Base-by-base conservation (phyloP, 1,140 invertebrate genomes). In the Dolichoris vasculosae region DNA sequence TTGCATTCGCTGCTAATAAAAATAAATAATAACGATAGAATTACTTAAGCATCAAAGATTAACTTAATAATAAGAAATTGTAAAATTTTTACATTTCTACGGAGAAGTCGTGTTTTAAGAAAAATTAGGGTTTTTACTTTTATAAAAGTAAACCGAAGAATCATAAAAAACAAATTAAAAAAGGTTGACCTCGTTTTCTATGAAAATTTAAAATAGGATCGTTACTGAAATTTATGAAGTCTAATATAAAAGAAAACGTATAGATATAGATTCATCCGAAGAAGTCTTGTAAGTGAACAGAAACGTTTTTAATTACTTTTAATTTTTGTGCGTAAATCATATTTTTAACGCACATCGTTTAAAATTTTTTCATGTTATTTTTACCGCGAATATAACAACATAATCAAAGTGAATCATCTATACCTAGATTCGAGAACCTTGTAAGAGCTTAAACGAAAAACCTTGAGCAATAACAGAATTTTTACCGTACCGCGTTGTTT, bases 121-220 rank as follows among this genome's bases (percentile, higher is more conserved):
- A 11, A 73, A 0, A 73, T 7, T n/a, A 11, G 2, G 23, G 0
- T 11, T 73, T 73, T 73, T 43, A 73, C 9, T 73, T 73, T n/a
- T 43, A 73, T 73, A 73, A 73, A 73, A n/a, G 0, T 0, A 40
- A 17, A 26, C n/a, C n/a, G 32, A 73, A 43, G 38, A 43, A 73
- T 73, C 38, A 73, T 73, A 43, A 73, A 23, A 69, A 40, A 69
- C 35, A 2, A 17, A 17, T 73, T 73, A 20, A 73, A 73, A 43
- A n/a, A 73, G 69, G 6, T 43, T n/a, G 69, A 73, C 69, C 69
- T 73, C 38, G 38, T 73, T 43, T n/a, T 73, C 23, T 73, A 73
- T 73, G 32, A 73, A 43, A 73, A 73, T 43, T 73, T n/a, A 40
- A 73, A 73, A 73, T 73, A 73, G 69, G 43, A 43, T 40, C 67